These are phyloP conservation scores for Drosophila lowei DNA, from an alignment of 1,140 invertebrate genomes.

Conservation along the genomic window DNA sequence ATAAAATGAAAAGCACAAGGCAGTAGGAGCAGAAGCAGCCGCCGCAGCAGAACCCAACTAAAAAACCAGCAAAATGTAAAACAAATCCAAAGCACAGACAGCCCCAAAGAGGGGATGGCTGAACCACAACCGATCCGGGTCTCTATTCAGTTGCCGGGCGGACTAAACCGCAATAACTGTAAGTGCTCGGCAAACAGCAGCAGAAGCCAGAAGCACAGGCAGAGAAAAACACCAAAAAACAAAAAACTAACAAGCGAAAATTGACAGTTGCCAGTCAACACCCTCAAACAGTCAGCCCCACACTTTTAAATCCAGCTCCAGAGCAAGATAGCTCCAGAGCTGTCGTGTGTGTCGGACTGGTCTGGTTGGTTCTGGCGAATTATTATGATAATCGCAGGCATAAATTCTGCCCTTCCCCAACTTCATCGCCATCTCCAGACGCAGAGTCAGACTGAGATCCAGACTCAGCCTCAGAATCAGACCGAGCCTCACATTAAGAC, in stretches of 20 bases:
- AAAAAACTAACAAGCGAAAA: constrained; percentile 48
- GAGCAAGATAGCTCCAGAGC: background rate
- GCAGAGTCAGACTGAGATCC: no score
- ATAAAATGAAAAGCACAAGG: constrained; percentile 36
- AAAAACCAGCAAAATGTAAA: constrained; percentile 34
- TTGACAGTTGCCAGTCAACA: constrained; percentile 35
- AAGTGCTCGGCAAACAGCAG: constrained; percentile 72
- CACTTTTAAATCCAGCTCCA: constrained; percentile 3
- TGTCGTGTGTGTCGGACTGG: constrained; percentile 44
- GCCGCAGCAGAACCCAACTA: background rate
- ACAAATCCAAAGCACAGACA: constrained; percentile 30
- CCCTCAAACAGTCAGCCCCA: constrained; percentile 1
- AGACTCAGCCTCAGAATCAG: background rate
- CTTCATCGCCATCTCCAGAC: background rate
- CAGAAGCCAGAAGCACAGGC: background rate
- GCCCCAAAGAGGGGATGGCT: background rate
- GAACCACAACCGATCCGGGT: constrained; percentile 16
- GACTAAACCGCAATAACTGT: constrained; percentile 78
- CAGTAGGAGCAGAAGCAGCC: background rate
- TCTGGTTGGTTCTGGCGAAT: constrained; percentile 56
- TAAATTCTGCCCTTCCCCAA: constrained; percentile 61
- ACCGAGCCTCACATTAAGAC: background rate
- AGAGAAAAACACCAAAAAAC: constrained; percentile 23
- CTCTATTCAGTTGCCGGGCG: constrained; percentile 69
- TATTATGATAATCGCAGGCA: constrained; percentile 78